A percentile compares a stretch with the other conserved stretches of the same genome.
Conservation (phyloP, 1,140 invertebrate species). For the Nebria ingens region DNA sequence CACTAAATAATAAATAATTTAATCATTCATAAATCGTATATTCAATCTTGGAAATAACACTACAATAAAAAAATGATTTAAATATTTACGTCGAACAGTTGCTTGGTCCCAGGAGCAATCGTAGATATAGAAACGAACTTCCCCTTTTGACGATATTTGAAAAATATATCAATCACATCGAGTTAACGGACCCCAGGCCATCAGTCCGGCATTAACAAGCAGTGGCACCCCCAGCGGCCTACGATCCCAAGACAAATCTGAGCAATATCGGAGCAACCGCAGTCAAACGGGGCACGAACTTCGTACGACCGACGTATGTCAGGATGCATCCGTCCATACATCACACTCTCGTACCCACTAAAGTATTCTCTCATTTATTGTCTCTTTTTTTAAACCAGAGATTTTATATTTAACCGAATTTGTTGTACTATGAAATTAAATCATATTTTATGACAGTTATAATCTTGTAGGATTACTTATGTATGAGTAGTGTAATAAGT, state of each 20-base stretch:
- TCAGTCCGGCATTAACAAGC: constrained; percentile 11
- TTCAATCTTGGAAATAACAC: neutral
- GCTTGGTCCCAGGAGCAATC: neutral
- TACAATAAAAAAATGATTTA: neutral
- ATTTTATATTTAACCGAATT: too few relatives aligned
- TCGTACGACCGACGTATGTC: neutral
- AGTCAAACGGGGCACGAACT: constrained; percentile 3
- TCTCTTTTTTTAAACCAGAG: too few relatives aligned
- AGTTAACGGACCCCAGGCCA: constrained; percentile 13
- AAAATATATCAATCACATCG: constrained; percentile 14
- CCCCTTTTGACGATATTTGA: constrained; percentile 8
- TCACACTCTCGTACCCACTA: too few relatives aligned
- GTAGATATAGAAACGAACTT: constrained; percentile 5
- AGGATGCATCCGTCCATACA: constrained; percentile 6
- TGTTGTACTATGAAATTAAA: too few relatives aligned
- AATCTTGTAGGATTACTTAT: too few relatives aligned
- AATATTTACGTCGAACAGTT: neutral
- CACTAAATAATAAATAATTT: too few relatives aligned
- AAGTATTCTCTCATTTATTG: too few relatives aligned
- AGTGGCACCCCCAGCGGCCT: constrained; percentile 1
- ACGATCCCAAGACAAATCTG: constrained; percentile 14
- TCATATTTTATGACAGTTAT: too few relatives aligned
- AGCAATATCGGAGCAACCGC: constrained; percentile 10
- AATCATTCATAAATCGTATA: neutral
- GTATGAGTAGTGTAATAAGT: too few relatives aligned